phyloP scores from a whole-genome alignment of 2,888 invertebrate genomes.

The Yponomeuta evonymella region DNA sequence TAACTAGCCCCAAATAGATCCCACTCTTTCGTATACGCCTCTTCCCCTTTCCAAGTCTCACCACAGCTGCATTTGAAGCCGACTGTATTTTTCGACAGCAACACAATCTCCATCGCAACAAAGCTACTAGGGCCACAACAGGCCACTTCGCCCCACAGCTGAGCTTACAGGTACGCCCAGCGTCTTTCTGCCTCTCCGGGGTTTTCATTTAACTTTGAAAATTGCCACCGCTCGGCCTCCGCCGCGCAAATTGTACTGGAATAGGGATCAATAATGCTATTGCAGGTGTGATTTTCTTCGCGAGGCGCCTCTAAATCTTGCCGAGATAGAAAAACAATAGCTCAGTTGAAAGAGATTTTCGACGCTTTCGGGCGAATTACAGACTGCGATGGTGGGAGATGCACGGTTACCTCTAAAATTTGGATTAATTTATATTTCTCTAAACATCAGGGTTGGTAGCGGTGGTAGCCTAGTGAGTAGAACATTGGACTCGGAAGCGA shows the following conservation, averaged over 20 bases:
- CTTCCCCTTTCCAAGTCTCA: too few species aligned
- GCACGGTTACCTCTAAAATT: too few species aligned
- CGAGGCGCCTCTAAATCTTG: conserved; percentile 66
- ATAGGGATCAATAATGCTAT: conserved; percentile 73
- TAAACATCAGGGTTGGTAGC: too few species aligned
- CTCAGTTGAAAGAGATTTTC: neutral
- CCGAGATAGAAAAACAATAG: conserved; percentile 34
- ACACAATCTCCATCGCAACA: neutral
- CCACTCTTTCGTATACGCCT: too few species aligned
- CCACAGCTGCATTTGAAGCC: too few species aligned
- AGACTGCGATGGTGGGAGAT: too few species aligned
- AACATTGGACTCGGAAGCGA: too few species aligned
- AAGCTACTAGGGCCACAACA: neutral
- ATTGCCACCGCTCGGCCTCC: conserved; percentile 60
- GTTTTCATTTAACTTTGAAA: conserved; percentile 75
- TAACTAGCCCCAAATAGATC: too few species aligned
- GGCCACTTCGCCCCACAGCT: neutral
- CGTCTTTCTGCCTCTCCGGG: conserved; percentile 32
- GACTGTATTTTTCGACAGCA: neutral
- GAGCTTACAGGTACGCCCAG: neutral
- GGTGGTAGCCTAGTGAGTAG: too few species aligned
- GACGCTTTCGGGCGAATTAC: too few species aligned
- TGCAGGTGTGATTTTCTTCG: conserved; percentile 69
- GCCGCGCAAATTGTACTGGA: conserved; percentile 68
- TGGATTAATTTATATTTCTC: too few species aligned